Evolutionary conservation across 2,797 vertebrate species (phyloP).

Genomic region (Manis javanica): DNA sequence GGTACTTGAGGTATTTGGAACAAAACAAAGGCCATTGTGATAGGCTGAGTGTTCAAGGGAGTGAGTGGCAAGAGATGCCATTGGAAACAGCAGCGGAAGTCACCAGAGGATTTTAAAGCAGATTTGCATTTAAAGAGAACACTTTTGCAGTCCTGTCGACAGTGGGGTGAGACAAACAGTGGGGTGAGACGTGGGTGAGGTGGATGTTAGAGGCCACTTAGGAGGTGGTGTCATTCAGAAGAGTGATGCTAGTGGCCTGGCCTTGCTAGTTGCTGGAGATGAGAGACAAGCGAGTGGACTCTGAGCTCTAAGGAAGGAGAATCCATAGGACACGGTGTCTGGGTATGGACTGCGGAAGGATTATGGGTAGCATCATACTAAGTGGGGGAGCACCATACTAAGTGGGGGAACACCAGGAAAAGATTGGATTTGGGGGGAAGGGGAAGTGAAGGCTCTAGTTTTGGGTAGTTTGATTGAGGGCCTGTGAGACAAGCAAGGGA

Average conservation of each 20-base stretch:
- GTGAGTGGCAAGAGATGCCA: not conserved
- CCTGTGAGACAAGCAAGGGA: not conserved
- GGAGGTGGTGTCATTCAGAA: not conserved
- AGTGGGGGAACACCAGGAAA: not conserved
- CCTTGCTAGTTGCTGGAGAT: not conserved
- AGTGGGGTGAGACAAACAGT: not conserved
- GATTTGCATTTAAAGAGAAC: slow-evolving; percentile 7
- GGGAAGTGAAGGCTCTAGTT: not conserved
- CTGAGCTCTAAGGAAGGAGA: not conserved
- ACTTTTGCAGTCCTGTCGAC: not conserved
- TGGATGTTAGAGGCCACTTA: not conserved
- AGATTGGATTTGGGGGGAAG: not conserved
- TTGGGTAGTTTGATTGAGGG: not conserved
- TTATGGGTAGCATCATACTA: not conserved
- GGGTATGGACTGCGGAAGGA: not conserved
- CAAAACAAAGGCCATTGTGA: not conserved
- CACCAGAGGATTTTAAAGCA: not conserved
- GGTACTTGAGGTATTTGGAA: not conserved
- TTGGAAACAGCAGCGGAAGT: not conserved
- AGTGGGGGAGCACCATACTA: not conserved
- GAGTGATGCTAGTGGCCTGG: not conserved
- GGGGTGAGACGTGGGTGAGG: not conserved
- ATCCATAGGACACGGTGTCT: not conserved
- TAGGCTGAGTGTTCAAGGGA: not conserved
- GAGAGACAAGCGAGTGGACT: not conserved